phyloP scores from a whole-genome alignment of 1,140 invertebrate species.

The Whitmania pigra region DNA sequence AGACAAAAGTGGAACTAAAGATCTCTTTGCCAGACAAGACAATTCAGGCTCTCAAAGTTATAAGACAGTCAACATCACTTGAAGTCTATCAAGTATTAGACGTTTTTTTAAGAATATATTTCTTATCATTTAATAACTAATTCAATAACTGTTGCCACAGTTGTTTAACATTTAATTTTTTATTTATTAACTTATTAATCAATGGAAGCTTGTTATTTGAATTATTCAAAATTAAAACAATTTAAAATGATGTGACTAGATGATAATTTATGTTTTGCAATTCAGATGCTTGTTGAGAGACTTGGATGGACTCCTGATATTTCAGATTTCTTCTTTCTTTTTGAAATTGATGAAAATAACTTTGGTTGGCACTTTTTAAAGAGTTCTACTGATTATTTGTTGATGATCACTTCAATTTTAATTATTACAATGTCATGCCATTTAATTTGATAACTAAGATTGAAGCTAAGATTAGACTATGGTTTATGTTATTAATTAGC shows the following conservation, averaged over 20 bases:
- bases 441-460: not conserved
- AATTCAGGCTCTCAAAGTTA: slow-evolving; percentile 79
- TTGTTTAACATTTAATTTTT: not conserved
- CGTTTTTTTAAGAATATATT: not conserved
- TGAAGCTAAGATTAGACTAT: not conserved
- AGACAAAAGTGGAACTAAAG: slow-evolving; percentile 75
- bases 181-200: slow-evolving; percentile 16
- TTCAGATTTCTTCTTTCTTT: slow-evolving; percentile 84
- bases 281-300: slow-evolving; percentile 63
- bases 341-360: slow-evolving; percentile 70
- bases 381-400: not conserved
- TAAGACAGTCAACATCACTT: slow-evolving; percentile 74
- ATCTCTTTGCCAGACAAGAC: slow-evolving; percentile 66
- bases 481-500: not conserved
- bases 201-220: no score
- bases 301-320: slow-evolving; percentile 65
- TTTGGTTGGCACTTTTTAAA: slow-evolving; percentile 33
- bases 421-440: not conserved
- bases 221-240: no score
- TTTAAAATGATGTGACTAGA: no score
- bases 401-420: not conserved
- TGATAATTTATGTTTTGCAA: slow-evolving; percentile 23
- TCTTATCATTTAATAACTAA: not conserved
- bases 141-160: not conserved
- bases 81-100: slow-evolving; percentile 62